phyloP scores from a whole-genome alignment of 2,797 vertebrate genomes.

The Anguilla marmorata region DNA sequence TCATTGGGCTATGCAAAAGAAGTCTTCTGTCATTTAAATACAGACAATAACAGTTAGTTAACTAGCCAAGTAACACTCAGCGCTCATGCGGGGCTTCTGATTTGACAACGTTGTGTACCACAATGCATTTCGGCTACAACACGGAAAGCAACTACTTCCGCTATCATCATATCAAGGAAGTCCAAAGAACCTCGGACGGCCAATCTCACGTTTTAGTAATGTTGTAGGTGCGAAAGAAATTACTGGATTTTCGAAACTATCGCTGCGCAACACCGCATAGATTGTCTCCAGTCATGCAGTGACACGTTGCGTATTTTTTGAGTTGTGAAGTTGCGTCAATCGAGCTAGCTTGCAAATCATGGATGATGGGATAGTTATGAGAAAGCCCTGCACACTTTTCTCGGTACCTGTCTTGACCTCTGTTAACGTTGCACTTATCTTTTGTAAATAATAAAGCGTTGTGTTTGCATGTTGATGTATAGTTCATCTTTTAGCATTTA shows the following conservation, averaged over 20 bases:
- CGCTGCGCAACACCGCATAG: not conserved
- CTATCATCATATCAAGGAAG: constrained; percentile 4
- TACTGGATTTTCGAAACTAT: not conserved
- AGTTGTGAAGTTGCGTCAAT: not conserved
- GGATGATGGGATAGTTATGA: constrained; percentile 1
- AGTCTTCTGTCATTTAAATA: not conserved
- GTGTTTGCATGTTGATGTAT: not conserved
- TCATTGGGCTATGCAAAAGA: not conserved
- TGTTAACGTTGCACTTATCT: not conserved
- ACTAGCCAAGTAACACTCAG: not conserved
- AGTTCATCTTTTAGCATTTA: not conserved
- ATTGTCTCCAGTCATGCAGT: not conserved
- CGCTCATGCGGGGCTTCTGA: not conserved
- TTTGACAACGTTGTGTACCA: not conserved
- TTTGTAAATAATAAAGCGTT: not conserved
- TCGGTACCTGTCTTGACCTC: not conserved
- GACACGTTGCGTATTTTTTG: not conserved
- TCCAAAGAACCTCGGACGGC: not conserved
- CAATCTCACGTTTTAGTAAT: not conserved
- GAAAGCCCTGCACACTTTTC: not conserved
- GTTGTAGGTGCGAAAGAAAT: not conserved
- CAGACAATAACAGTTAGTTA: not conserved
- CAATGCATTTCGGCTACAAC: not conserved
- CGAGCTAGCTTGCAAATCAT: constrained; percentile 15
- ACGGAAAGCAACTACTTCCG: not conserved